Base-by-base conservation (phyloP, 1,140 invertebrate genomes). In the Sinella curviseta region DNA sequence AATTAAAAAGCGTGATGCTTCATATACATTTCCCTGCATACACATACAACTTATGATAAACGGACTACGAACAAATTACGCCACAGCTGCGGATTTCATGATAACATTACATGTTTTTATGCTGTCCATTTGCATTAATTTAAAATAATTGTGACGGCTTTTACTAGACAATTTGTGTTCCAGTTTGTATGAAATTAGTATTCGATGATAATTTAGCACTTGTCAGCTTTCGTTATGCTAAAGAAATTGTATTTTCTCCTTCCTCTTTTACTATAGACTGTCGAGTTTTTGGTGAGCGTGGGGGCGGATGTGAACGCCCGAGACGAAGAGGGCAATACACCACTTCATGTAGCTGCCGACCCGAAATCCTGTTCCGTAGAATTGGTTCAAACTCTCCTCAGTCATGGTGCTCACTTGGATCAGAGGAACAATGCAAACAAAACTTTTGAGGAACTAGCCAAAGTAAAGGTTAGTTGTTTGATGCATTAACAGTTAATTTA, bases 401-500 rank as follows among this genome's bases (percentile, higher is more conserved):
- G 91, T 1, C 88, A 91, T 83, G 95, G 95, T 33, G 94, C 94
- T 14, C 96, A 98, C 87, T 88, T 97, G 74, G 96, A 97, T 87
- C 89, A 91, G n/a, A 91, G 93, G 57, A 97, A 98, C 86, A 89
- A 90, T 81, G 88, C 92, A 48, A 92, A 92, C 26, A 90, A 93
- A 82, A 95, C 93, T 0, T 94, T 95, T 81, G 90, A 92, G 75
- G 89, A 90, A 78, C 85, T 95, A 73, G 86, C 95, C 39, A 88
- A 89, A 57, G 88, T 87, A 77, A 91, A 92, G n/a, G n/a, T n/a
- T n/a, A n/a, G n/a, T n/a, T n/a, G n/a, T n/a, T n/a, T n/a, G n/a
- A n/a, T n/a, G n/a, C n/a, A n/a, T n/a, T n/a, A n/a, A n/a, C n/a
- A n/a, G n/a, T n/a, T n/a, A n/a, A n/a, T n/a, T n/a, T n/a, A n/a